phyloP scores from a whole-genome alignment of 2,113 vertebrate genomes.

The Dasypus novemcinctus region DNA sequence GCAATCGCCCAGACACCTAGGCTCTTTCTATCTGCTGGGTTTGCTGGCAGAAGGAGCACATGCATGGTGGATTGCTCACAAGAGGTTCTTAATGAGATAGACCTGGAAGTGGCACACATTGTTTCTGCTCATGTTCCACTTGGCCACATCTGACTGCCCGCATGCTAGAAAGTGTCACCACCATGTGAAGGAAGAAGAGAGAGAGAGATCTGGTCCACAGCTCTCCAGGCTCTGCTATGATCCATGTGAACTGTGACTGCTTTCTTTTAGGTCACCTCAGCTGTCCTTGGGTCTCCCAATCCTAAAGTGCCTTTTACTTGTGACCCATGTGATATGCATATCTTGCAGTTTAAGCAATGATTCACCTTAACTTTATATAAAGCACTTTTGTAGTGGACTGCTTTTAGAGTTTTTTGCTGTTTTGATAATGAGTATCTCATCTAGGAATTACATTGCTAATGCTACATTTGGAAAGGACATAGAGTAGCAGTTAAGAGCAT shows the following conservation, averaged over 20 bases:
- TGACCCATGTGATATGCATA: neutral
- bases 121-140: neutral
- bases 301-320: neutral
- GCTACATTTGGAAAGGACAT: rapidly evolving
- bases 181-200: neutral
- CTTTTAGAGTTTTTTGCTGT: neutral
- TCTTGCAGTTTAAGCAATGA: neutral
- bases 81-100: neutral
- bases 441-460: neutral
- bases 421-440: neutral
- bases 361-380: neutral
- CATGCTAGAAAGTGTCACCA: neutral
- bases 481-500: neutral
- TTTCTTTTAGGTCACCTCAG: neutral
- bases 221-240: neutral
- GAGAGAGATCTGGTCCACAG: neutral
- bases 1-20: neutral
- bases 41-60: neutral
- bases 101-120: neutral
- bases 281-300: neutral
- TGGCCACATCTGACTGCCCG: too few relatives aligned
- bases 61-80: rapidly evolving
- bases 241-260: neutral
- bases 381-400: neutral
- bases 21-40: neutral